Conservation (phyloP, 2,888 invertebrate species). For the Cynaeus angustus region DNA sequence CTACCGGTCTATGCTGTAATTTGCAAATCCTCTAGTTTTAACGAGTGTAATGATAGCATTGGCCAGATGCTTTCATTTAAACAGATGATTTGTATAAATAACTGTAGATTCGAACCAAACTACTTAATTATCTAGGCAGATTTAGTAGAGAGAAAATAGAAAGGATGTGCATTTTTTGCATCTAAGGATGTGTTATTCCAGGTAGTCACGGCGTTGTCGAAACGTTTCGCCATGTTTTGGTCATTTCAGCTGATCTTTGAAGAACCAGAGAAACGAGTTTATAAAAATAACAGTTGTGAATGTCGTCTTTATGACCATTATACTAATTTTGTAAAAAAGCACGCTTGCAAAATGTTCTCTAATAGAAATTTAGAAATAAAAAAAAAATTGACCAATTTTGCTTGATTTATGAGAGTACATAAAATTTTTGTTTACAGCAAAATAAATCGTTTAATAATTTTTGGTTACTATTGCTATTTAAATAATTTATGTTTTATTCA, state of each 20-base stretch:
- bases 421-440: too few species aligned
- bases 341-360: too few species aligned
- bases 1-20: neutral
- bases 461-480: too few species aligned
- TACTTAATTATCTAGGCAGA: constrained; percentile 13
- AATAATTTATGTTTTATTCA: too few species aligned
- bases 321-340: too few species aligned
- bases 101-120: constrained; percentile 27
- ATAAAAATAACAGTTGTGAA: neutral
- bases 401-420: too few species aligned
- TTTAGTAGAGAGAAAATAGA: neutral
- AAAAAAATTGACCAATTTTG: too few species aligned
- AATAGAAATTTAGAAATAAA: too few species aligned
- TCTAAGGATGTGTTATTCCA: neutral
- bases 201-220: neutral
- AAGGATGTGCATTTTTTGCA: neutral
- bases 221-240: neutral
- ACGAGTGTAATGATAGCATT: constrained; percentile 7
- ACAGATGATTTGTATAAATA: constrained; percentile 33
- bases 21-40: constrained; percentile 11
- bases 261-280: neutral
- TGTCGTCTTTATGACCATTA: too few species aligned
- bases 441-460: too few species aligned
- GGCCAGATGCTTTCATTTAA: constrained; percentile 30
- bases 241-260: neutral